Base-by-base conservation (phyloP, 2,113 vertebrate species). In the Boleophthalmus pectinirostris region DNA sequence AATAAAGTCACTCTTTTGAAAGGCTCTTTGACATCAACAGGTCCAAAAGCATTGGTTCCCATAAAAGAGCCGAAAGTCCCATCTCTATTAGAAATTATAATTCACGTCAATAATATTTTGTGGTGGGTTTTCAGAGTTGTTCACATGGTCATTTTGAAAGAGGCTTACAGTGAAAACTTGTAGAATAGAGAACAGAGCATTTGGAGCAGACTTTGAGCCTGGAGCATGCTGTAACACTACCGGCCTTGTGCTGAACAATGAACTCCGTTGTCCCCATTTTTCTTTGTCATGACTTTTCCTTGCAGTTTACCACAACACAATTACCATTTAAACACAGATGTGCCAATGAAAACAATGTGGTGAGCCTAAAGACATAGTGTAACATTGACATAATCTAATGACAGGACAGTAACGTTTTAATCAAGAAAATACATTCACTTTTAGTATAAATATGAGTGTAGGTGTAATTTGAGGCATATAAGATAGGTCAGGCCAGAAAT, bases 201-300 rank as follows among this genome's bases (percentile, higher is more conserved):
- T 73, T 66, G 24, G 66, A 75, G 38, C 47, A 16, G 53, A 72
- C 64, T 38, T 64, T 66, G 20, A 47, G 16, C 33, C 73, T 82
- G 74, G 56, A 78, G 76, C 79, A 69, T 54, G 77, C 46, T 73
- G 15, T 49, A 38, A 54, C 68, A 69, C 57, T 14, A 73, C 21
- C 66, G 23, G 71, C 23, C 66, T 68, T 66, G 68, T 68, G 15
- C 66, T 64, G 74, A 57, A 69, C 73, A 81, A 78, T 15, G 15
- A 63, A 29, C 29, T 60, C 68, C 66, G 6, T 73, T 72, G 70
- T 82, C 47, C 45, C 60, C 13, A 53, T 69, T 72, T 72, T 74
- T 66, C 56, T 68, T 71, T 81, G 56, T 75, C 29, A 33, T 54
- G n/a, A 56, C 53, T 56, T 60, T 12, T 14, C 15, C 47, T 66